Conservation (phyloP, 1,140 invertebrate species). For the Drosophila miranda region DNA sequence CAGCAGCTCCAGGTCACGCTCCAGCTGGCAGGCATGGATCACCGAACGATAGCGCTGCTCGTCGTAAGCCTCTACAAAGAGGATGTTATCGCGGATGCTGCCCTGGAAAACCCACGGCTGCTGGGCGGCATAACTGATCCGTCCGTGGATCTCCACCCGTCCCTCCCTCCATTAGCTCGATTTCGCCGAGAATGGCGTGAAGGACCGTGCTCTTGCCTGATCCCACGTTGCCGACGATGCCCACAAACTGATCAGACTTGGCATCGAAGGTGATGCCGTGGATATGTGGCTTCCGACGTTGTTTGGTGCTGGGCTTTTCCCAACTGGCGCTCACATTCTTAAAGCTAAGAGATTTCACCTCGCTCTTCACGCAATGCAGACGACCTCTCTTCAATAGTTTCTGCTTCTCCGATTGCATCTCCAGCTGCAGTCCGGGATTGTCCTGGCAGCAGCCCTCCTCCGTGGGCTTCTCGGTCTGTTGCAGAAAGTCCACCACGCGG, state of each 20-base stretch:
- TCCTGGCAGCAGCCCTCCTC: conserved; percentile 40
- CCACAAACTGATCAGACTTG: conserved; percentile 84
- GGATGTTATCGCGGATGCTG: conserved; percentile 89
- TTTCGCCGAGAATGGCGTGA: conserved; percentile 88
- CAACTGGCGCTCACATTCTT: conserved; percentile 81
- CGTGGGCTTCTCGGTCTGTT: conserved; percentile 46
- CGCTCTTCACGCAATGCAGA: conserved; percentile 73
- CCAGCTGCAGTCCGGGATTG: conserved; percentile 44
- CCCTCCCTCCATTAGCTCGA: conserved; percentile 86
- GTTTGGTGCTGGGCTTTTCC: conserved; percentile 57
- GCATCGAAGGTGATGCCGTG: conserved; percentile 83
- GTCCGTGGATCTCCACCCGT: conserved; percentile 85
- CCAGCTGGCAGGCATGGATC: conserved; percentile 85
- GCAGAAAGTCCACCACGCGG: conserved; percentile 86
- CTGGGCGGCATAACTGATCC: conserved; percentile 90
- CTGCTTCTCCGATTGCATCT: neutral
- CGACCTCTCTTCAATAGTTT: conserved; percentile 33
- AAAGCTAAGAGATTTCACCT: conserved; percentile 53
- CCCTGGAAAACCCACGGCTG: conserved; percentile 88
- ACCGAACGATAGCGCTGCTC: conserved; percentile 85
- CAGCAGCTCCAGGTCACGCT: conserved; percentile 85
- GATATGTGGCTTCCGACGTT: conserved; percentile 77
- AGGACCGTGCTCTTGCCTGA: conserved; percentile 90
- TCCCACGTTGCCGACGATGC: conserved; percentile 90
- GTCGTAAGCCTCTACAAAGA: conserved; percentile 88